A percentile compares a stretch with the other conserved stretches of the same genome.
phyloP scores from a whole-genome alignment of 2,113 vertebrate species.

The Orientallactaga bullata region DNA sequence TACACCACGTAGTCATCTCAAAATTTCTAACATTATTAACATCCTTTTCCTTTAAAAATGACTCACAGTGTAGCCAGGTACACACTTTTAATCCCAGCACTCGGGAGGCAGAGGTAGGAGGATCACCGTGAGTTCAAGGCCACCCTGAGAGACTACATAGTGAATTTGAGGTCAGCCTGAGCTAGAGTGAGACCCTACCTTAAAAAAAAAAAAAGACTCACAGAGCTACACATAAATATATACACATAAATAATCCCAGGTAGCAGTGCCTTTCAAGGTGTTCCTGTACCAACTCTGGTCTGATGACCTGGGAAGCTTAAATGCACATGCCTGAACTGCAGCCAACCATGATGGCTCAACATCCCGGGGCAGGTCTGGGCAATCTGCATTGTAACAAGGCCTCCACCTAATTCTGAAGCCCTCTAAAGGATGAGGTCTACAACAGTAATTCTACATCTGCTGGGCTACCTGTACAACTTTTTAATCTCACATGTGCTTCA shows the following conservation, averaged over 20 bases:
- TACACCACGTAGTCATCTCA: neutral
- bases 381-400: neutral
- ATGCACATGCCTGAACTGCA: neutral
- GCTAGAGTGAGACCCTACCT: too few species aligned
- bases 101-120: too few species aligned
- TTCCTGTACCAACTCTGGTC: neutral
- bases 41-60: conserved; percentile 29
- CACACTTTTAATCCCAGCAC: too few species aligned
- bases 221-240: neutral
- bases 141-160: too few species aligned
- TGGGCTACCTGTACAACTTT: neutral
- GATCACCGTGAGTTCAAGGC: too few species aligned
- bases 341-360: neutral
- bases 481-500: neutral
- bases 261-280: neutral
- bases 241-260: neutral
- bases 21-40: neutral
- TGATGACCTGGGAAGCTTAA: neutral
- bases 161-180: too few species aligned
- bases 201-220: too few species aligned
- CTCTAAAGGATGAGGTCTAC: neutral
- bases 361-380: neutral
- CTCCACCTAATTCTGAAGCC: neutral
- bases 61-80: too few species aligned
- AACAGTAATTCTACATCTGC: neutral